These are phyloP conservation scores for Cryptus armator DNA, from an alignment of 2,888 invertebrate species.

Conservation along the genomic window DNA sequence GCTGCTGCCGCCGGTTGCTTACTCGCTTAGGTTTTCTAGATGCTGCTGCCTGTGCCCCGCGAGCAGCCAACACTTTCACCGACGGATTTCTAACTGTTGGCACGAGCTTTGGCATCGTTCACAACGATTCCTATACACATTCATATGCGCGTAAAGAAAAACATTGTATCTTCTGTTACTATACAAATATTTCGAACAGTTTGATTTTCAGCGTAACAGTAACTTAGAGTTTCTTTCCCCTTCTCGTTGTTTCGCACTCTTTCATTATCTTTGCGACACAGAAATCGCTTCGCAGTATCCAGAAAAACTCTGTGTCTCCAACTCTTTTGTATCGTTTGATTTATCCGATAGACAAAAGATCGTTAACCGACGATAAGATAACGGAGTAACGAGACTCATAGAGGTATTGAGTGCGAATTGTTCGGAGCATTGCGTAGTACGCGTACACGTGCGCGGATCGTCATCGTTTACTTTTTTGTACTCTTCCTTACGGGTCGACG, in stretches of 20 bases:
- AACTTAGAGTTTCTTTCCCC: neutral
- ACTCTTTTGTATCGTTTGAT: conserved; percentile 14
- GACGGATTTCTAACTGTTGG: conserved; percentile 79
- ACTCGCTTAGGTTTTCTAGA: conserved; percentile 48
- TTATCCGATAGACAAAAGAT: conserved; percentile 32
- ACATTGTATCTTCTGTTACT: neutral
- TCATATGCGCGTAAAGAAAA: neutral
- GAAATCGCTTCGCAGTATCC: conserved; percentile 3
- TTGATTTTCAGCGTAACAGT: conserved; percentile 7
- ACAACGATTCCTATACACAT: conserved; percentile 57
- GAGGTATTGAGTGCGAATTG: neutral
- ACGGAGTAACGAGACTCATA: conserved; percentile 33
- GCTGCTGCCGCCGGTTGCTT: conserved; percentile 50
- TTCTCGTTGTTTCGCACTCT: neutral
- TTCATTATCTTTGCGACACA: neutral
- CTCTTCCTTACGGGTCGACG: conserved; percentile 52
- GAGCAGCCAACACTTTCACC: conserved; percentile 80
- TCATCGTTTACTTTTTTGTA: conserved; percentile 15
- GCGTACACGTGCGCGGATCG: neutral
- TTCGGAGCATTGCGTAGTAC: neutral
- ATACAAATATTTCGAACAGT: neutral
- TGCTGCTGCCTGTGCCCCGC: conserved; percentile 53
- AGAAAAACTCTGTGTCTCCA: neutral
- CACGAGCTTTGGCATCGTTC: conserved; percentile 72
- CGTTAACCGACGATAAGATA: conserved; percentile 49